Conservation (phyloP, 2,797 vertebrate genomes). For the Pangasius sanitwongsei region DNA sequence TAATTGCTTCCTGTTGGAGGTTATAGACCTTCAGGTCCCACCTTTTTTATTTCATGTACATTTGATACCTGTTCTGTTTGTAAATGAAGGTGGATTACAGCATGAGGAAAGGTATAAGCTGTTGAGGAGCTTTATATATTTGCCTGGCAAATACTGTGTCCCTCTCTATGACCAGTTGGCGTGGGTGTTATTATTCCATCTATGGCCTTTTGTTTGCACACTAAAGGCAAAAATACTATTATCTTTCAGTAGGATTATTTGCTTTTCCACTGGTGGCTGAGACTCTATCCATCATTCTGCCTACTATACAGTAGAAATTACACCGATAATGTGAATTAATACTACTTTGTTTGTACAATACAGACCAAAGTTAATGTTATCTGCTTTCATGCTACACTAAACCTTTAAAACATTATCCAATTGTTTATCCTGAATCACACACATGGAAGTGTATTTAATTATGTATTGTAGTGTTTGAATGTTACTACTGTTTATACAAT, state of each 20-base stretch:
- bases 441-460: constrained; percentile 1
- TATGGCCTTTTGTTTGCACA: constrained; percentile 19
- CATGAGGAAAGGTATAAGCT: neutral
- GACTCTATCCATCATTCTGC: constrained; percentile 25
- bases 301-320: neutral
- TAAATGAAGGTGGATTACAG: constrained; percentile 31
- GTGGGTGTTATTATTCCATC: constrained; percentile 9
- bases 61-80: constrained; percentile 7
- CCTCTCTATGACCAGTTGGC: neutral
- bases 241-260: constrained; percentile 21
- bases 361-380: neutral
- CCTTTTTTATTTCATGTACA: constrained; percentile 1
- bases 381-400: constrained; percentile 1
- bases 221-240: constrained; percentile 24
- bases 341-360: constrained; percentile 4
- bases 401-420: neutral
- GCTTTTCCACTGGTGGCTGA: constrained; percentile 24
- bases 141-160: constrained; percentile 35
- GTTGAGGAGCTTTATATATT: constrained; percentile 34
- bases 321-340: constrained; percentile 24
- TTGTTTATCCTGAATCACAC: neutral
- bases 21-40: neutral
- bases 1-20: constrained; percentile 12
- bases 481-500: constrained; percentile 2
- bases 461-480: neutral